A percentile compares a stretch with the other conserved stretches of the same genome.
phyloP scores from a whole-genome alignment of 2,888 invertebrate genomes.

The Stramonita haemastoma region DNA sequence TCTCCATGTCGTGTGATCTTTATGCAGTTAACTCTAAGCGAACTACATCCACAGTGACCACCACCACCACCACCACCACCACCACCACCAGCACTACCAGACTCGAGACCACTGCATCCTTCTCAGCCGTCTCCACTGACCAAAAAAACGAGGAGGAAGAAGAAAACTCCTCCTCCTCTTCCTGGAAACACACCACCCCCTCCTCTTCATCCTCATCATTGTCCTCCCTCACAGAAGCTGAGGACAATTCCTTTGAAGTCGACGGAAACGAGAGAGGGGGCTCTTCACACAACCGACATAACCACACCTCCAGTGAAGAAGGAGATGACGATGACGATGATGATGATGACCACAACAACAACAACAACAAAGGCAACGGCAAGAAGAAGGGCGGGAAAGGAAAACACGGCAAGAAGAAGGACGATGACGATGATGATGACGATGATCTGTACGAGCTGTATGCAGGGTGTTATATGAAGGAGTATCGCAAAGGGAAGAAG shows the following conservation, averaged over 20 bases:
- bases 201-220: background rate
- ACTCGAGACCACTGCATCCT: background rate
- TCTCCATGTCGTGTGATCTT: too few relatives aligned
- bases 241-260: background rate
- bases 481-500: background rate
- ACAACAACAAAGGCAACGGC: background rate
- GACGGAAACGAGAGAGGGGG: background rate
- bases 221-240: background rate
- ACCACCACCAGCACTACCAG: background rate
- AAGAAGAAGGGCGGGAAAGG: background rate
- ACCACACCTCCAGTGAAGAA: too few relatives aligned
- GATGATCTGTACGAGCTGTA: constrained; percentile 30
- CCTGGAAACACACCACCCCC: background rate
- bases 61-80: constrained; percentile 30
- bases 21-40: too few relatives aligned
- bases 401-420: background rate
- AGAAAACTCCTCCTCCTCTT: background rate
- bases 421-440: constrained; percentile 1
- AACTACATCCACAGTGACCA: constrained; percentile 3
- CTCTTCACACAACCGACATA: too few relatives aligned
- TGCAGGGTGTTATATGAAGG: constrained; percentile 39
- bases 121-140: background rate
- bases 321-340: too few relatives aligned
- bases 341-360: too few relatives aligned
- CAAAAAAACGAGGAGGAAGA: background rate